Percentiles rank a stretch among this genome's conserved stretches.
Evolutionary conservation across 2,888 invertebrate species (phyloP).

Genomic region (Limnephilus auricula): DNA sequence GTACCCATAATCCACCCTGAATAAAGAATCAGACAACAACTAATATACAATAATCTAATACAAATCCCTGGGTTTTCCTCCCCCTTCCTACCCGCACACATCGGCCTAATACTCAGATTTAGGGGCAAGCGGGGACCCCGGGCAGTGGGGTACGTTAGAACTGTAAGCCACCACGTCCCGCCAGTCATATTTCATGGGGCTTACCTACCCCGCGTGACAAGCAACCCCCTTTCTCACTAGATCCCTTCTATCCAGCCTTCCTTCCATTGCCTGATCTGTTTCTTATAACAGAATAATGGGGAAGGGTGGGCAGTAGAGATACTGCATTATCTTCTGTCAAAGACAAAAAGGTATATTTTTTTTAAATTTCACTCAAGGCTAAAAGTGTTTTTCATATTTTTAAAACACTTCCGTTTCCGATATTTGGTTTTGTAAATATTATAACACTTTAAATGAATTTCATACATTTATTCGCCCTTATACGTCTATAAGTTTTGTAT

Average conservation of each 20-base stretch:
- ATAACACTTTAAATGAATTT: no score
- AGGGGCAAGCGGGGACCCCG: conserved; percentile 4
- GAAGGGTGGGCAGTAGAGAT: neutral
- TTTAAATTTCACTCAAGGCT: neutral
- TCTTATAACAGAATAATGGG: conserved; percentile 49
- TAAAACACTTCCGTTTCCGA: neutral
- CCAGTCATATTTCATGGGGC: conserved; percentile 65
- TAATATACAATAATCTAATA: conserved; percentile 31
- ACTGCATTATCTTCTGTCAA: neutral
- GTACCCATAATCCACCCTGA: neutral
- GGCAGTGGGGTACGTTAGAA: conserved; percentile 36
- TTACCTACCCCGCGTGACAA: conserved; percentile 53
- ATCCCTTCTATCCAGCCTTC: conserved; percentile 55
- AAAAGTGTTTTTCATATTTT: neutral
- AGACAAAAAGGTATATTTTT: neutral
- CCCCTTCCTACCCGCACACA: neutral
- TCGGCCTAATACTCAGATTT: conserved; percentile 7
- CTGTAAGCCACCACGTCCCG: conserved; percentile 64
- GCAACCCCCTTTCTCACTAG: conserved; percentile 46
- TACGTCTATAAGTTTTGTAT: no score
- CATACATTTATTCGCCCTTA: no score
- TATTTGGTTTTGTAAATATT: neutral
- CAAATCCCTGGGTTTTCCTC: conserved; percentile 15
- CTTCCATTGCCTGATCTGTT: conserved; percentile 55
- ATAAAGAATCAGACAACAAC: conserved; percentile 10